Conservation (phyloP, 2,797 vertebrate species). For the Aythya fuligula region DNA sequence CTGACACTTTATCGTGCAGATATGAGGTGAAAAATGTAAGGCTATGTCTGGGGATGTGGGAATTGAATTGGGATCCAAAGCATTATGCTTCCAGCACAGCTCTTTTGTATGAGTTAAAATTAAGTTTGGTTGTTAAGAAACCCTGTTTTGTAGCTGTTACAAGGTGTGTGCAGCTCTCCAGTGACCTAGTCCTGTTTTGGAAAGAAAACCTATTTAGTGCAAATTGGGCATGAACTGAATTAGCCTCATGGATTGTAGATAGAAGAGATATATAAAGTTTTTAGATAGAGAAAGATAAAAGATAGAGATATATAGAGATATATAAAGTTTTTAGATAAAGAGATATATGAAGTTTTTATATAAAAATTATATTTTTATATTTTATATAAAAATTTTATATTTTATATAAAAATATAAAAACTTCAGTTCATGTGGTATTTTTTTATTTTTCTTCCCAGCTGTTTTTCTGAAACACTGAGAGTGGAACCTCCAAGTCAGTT, state of each 20-base stretch:
- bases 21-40: not conserved
- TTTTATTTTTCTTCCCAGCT: not conserved
- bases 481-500: not conserved
- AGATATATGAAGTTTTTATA: too few species aligned
- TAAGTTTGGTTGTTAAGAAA: conserved; percentile 6
- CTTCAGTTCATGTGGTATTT: too few species aligned
- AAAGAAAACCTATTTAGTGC: conserved; percentile 7
- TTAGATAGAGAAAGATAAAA: too few species aligned
- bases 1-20: not conserved
- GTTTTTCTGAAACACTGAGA: not conserved
- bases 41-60: not conserved
- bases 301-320: too few species aligned
- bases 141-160: not conserved
- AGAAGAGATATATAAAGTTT: too few species aligned
- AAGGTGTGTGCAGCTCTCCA: not conserved
- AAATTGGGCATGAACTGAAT: not conserved
- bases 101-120: not conserved
- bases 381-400: too few species aligned
- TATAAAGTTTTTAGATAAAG: too few species aligned
- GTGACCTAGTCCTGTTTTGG: conserved; percentile 35
- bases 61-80: not conserved
- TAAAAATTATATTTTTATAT: too few species aligned
- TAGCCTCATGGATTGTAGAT: not conserved
- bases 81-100: not conserved
- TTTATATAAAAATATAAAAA: too few species aligned